These are phyloP conservation scores for Heliocidaris tuberculata DNA, from an alignment of 35 echinoderm and acorn worm genomes.

Conservation along the genomic window DNA sequence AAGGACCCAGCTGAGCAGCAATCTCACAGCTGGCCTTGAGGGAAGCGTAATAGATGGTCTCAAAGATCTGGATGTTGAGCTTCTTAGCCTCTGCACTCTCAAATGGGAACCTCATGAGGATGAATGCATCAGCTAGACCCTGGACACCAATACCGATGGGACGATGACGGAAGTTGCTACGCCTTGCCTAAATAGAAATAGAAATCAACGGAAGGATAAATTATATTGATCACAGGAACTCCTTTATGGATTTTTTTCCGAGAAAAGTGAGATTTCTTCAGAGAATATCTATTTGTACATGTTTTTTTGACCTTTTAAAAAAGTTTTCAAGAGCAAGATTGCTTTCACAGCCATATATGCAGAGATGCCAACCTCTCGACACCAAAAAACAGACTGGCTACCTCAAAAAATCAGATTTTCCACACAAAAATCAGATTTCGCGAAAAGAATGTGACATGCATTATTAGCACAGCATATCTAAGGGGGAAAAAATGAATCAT, in stretches of 20 bases:
- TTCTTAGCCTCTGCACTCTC: slow-evolving; percentile 83
- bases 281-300: background rate
- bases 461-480: no score
- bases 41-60: slow-evolving; percentile 90
- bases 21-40: slow-evolving; percentile 84
- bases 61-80: slow-evolving; percentile 96
- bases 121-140: slow-evolving; percentile 97
- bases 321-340: no score
- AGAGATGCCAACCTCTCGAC: no score
- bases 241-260: background rate
- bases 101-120: slow-evolving; percentile 91
- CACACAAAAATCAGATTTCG: no score
- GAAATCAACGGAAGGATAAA: background rate
- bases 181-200: slow-evolving; percentile 63
- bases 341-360: no score
- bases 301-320: background rate
- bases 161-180: slow-evolving; percentile 85
- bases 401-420: no score
- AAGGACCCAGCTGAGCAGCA: slow-evolving; percentile 69
- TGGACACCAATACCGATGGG: slow-evolving; percentile 97
- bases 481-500: no score
- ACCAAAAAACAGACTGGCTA: no score
- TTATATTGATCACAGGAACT: background rate
- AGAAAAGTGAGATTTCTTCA: background rate
- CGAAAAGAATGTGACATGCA: no score